Base-by-base conservation (phyloP, 2,113 vertebrate species). In the Apodemus sylvaticus region DNA sequence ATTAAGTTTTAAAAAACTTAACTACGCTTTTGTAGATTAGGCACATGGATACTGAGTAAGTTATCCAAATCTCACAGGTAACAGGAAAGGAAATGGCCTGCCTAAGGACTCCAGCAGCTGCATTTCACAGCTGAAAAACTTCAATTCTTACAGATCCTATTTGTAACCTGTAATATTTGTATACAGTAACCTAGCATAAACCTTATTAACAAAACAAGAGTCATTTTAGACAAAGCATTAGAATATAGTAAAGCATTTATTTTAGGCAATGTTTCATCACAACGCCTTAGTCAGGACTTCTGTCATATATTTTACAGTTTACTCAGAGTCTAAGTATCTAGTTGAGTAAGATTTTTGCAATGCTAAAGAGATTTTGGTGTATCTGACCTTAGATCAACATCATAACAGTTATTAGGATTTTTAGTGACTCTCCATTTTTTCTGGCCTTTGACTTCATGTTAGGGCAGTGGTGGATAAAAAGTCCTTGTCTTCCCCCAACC, bases 361-460 rank as follows among this genome's bases (percentile, higher is more conserved):
- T 76, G 45, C 45, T 90, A 45, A 94, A 89, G 55, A 90, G 42
- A 94, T 90, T 85, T 90, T 83, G 62, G 60, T 89, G 9, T 66
- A 83, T 86, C 42, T 96, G 91, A 95, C 68, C 78, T 96, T 78
- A 97, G 89, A 82, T 45, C 45, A 86, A 90, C 87, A 87, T 89
- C 20, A 93, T 48, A 91, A 17, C 36, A 94, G 55, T 29, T 78
- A 66, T 58, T 88, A 86, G 51, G 45, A 91, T 42, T 73, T 83
- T 89, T 94, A 14, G 5, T 92, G 13, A 79, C 20, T 83, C 48
- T 62, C 73, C 8, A 89, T 89, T 95, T 89, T 89, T 95, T 92
- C 12, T 20, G 86, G 86, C 34, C 22, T 78, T 95, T 93, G 55
- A 13, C 42, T 94, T 13, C 42, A 22, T 13, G 62, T 66, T 31